These are phyloP conservation scores for Eulemur macaco DNA, from an alignment of 2,113 vertebrate genomes.

Conservation along the genomic window DNA sequence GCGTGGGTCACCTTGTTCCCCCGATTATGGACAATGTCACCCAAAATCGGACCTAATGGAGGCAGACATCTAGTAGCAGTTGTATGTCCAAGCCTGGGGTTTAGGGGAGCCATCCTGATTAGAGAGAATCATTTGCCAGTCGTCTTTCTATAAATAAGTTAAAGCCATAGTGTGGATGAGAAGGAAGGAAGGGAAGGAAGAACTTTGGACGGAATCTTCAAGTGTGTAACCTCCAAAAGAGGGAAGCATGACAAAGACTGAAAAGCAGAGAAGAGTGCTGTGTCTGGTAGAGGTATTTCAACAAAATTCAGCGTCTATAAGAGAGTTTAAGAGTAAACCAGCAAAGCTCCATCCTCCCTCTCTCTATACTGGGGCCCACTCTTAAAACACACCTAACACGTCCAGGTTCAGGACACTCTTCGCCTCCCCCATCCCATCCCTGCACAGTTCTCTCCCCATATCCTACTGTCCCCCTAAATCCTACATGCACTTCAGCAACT, in stretches of 20 bases:
- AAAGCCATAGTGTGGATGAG: neutral
- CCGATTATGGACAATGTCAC: neutral
- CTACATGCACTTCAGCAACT: neutral
- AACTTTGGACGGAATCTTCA: neutral
- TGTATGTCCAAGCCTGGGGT: neutral
- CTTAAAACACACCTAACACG: neutral
- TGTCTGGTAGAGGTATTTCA: neutral
- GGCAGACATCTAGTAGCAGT: neutral
- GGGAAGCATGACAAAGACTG: neutral
- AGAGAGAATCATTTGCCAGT: neutral
- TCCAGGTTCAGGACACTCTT: neutral
- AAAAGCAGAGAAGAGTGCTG: neutral
- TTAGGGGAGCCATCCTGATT: neutral
- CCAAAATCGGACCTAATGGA: neutral
- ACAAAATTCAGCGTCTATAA: neutral
- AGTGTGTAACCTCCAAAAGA: neutral
- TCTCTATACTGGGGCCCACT: neutral
- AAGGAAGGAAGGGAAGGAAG: neutral
- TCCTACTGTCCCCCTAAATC: rapidly evolving
- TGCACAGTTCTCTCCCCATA: too few species aligned
- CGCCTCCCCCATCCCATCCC: neutral
- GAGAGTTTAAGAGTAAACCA: neutral
- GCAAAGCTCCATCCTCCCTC: neutral
- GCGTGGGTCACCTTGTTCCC: neutral
- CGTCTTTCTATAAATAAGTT: neutral